A percentile compares a stretch with the other conserved stretches of the same genome.
Evolutionary conservation across 2,888 invertebrate species (phyloP).

Genomic region (Scaptomyza cyrtandrae): DNA sequence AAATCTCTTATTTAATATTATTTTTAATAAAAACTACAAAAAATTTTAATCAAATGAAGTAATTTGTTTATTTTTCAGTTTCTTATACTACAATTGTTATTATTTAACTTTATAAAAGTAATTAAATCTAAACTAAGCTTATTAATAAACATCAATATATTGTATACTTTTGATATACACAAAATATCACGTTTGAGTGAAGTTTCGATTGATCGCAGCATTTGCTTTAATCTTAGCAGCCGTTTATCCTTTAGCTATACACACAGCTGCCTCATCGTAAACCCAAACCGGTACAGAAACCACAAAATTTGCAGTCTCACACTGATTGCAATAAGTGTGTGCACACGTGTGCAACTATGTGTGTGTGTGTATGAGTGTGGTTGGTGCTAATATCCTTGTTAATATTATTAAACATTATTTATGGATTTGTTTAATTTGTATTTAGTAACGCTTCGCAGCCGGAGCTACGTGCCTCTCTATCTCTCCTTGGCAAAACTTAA

Average conservation of each 20-base stretch:
- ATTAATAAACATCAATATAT: too few relatives aligned
- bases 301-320: constrained; percentile 56
- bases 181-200: neutral
- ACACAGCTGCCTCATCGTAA: constrained; percentile 31
- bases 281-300: constrained; percentile 21
- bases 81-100: too few relatives aligned
- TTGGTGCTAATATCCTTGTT: constrained; percentile 82
- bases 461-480: constrained; percentile 40
- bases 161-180: neutral
- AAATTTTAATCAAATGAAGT: too few relatives aligned
- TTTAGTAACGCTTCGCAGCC: constrained; percentile 78
- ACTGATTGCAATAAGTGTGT: constrained; percentile 67
- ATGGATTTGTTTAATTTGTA: constrained; percentile 84
- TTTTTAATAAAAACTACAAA: too few relatives aligned
- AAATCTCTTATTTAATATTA: too few relatives aligned
- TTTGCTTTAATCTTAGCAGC: constrained; percentile 29
- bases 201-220: constrained; percentile 28
- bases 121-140: too few relatives aligned
- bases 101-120: too few relatives aligned
- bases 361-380: constrained; percentile 41
- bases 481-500: constrained; percentile 61
- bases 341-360: constrained; percentile 18
- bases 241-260: constrained; percentile 28
- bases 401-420: constrained; percentile 84
- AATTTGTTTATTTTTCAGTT: too few relatives aligned